phyloP scores from a whole-genome alignment of 2,888 invertebrate species.

The Agonopterix arenella region DNA sequence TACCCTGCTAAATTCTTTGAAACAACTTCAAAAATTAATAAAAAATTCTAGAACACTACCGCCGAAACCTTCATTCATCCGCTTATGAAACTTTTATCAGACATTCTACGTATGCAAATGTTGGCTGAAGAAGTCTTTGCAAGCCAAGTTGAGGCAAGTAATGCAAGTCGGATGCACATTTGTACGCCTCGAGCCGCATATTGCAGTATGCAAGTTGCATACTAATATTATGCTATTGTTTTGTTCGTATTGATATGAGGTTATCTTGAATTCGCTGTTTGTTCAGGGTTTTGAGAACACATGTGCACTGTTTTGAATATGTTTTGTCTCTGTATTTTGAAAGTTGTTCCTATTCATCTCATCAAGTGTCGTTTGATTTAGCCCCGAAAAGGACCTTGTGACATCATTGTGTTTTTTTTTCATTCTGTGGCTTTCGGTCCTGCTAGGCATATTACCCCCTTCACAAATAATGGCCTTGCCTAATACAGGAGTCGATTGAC shows the following conservation, averaged over 20 bases:
- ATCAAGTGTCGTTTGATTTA: no score
- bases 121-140: slow-evolving; percentile 4
- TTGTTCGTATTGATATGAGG: not conserved
- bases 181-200: slow-evolving; percentile 9
- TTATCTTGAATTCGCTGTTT: not conserved
- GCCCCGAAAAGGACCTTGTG: no score
- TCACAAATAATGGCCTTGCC: no score
- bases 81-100: slow-evolving; percentile 1
- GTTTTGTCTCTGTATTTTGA: no score
- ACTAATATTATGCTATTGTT: slow-evolving; percentile 6
- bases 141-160: not conserved
- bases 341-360: no score
- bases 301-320: not conserved
- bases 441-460: no score
- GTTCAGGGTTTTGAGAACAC: not conserved
- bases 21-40: no score
- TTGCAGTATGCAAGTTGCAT: slow-evolving; percentile 7
- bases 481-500: no score
- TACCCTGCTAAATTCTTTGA: no score
- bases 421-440: no score
- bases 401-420: no score
- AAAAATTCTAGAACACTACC: no score
- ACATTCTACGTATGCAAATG: slow-evolving; percentile 13
- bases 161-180: slow-evolving; percentile 19
- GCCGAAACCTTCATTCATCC: slow-evolving; percentile 3